A percentile compares a stretch with the other conserved stretches of the same genome.
These are phyloP conservation scores for Parapristionchus giblindavisi DNA, from an alignment of 2,888 invertebrate genomes.

Conservation along the genomic window DNA sequence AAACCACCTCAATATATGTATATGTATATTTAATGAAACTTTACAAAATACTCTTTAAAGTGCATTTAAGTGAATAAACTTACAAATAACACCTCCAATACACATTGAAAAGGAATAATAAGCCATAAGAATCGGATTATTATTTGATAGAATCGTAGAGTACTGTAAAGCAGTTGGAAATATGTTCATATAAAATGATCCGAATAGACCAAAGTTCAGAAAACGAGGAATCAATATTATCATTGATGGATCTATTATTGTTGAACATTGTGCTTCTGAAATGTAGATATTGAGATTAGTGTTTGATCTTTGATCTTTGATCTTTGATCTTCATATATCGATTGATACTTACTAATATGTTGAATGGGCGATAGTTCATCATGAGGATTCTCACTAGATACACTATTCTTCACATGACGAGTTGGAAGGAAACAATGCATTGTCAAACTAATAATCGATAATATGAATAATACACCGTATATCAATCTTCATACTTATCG, in stretches of 20 bases:
- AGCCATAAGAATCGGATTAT: slow-evolving; percentile 23
- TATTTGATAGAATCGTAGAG: slow-evolving; percentile 2
- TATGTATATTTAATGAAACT: background rate
- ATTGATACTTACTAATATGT: background rate
- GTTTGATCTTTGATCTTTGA: background rate
- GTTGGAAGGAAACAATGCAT: background rate
- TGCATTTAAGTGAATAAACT: background rate
- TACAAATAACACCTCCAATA: background rate
- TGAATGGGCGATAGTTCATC: background rate
- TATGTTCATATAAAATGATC: slow-evolving; percentile 29
- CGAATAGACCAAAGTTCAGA: slow-evolving; percentile 30
- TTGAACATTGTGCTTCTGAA: background rate
- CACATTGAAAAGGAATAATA: slow-evolving; percentile 16
- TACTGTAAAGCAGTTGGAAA: slow-evolving; percentile 26
- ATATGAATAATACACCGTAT: no score
- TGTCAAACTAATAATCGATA: no score
- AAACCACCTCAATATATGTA: slow-evolving; percentile 3
- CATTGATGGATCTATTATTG: background rate
- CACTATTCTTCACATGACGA: background rate
- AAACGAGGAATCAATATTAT: slow-evolving; percentile 32
- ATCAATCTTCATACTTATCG: no score
- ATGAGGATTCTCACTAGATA: slow-evolving; percentile 20
- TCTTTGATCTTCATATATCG: background rate
- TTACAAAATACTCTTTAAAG: background rate
- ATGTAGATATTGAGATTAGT: background rate